Base-by-base conservation (phyloP, 2,888 invertebrate species). In the Cotesia congregata region DNA sequence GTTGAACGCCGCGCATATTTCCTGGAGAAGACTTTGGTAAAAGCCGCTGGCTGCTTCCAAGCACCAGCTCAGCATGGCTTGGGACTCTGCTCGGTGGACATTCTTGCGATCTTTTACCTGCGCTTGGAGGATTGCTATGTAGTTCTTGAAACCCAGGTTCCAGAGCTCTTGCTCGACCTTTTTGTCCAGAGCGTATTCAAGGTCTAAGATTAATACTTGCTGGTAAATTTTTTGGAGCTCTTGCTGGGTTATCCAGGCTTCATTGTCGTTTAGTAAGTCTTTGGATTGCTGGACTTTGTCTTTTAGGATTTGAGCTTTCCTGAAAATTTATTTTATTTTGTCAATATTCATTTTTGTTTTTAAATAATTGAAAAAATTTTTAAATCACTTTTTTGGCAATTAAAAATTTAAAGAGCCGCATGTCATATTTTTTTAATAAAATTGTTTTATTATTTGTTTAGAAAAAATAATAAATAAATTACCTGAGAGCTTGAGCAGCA, bases 121-220 rank as follows among this genome's bases (percentile, higher is more conserved):
- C 72, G 92, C 92, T 87, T 96, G 96, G 77, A 96, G 89, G 1
- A 93, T 92, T 74, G 94, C 94, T 88, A 97, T 96, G 89, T 95
- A 95, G 90, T 95, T 95, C 89, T 96, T 96, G 90, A 97, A 96
- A 72, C 95, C 95, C 84, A 95, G 92, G 90, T 95, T 96, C 96
- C 96, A 97, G 82, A 97, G 90, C 85, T 96, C 96, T 87, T 96
- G 96, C 87, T 97, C 97, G 41, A 96, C 95, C 90, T 96, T 96
- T 89, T 95, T 95, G 88, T 96, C 96, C 84, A 97, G 90, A 15
- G 96, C 96, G 91, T 95, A 96, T 88, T 96, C 96, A 83, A 96
- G 90, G 89, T 96, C 96, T 76, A 94, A 90, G 73, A 96, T 92
- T 78, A 97, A 90, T 72, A 96, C 93, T 82, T 88, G 88, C 70